Evolutionary conservation across 2,113 vertebrate genomes (phyloP).

Genomic region (Nycticebus coucang): DNA sequence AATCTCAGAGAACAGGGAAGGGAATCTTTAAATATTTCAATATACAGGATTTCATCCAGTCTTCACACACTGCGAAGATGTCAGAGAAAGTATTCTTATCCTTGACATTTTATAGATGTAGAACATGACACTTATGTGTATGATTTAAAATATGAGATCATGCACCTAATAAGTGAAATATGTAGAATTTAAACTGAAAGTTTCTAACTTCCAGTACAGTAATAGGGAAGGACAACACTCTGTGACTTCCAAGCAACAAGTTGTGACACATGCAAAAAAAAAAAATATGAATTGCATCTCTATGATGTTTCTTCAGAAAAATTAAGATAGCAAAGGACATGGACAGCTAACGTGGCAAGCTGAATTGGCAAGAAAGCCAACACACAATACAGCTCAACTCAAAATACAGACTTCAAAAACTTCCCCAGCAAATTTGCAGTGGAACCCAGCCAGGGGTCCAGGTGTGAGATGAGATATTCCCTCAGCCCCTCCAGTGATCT

Average conservation of each 20-base stretch:
- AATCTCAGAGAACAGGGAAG: neutral
- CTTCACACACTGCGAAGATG: neutral
- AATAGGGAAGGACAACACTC: neutral
- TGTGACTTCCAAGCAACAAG: neutral
- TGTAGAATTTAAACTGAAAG: neutral
- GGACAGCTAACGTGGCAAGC: neutral
- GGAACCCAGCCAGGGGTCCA: neutral
- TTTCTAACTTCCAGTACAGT: neutral
- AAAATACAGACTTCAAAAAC: conserved; percentile 10
- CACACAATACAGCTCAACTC: neutral
- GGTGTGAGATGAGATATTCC: neutral
- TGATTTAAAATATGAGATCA: neutral
- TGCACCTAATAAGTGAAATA: neutral
- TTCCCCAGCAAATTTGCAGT: neutral
- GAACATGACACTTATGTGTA: neutral
- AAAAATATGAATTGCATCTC: neutral
- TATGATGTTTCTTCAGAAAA: conserved; percentile 6
- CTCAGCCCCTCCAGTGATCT: neutral
- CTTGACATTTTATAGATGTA: neutral
- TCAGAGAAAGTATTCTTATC: neutral
- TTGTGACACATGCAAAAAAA: neutral
- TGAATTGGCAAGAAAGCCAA: neutral
- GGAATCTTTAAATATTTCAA: neutral
- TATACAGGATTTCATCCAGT: neutral
- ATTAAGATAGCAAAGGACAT: neutral